Evolutionary conservation across 2,797 vertebrate genomes (phyloP).

Genomic region (Ambastaia sidthimunki): DNA sequence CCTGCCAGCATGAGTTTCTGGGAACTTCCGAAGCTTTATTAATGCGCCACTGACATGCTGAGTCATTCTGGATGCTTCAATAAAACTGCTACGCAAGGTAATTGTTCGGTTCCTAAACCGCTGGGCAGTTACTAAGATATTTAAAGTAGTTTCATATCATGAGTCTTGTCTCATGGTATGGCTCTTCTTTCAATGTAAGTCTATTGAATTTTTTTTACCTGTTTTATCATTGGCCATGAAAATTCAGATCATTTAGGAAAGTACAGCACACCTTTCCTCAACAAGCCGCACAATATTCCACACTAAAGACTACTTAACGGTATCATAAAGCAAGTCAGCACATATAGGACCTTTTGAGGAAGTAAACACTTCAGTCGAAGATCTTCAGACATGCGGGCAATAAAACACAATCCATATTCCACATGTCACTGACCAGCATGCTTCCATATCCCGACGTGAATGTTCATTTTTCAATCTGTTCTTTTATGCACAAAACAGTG

Average conservation of each 20-base stretch:
- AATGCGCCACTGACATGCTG: constrained; percentile 37
- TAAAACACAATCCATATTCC: constrained; percentile 44
- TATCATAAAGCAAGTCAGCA: constrained; percentile 24
- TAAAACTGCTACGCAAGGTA: constrained; percentile 23
- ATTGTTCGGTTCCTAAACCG: neutral
- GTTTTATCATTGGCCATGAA: neutral
- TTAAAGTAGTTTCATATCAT: too few species aligned
- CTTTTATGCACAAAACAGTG: constrained; percentile 29
- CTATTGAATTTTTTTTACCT: neutral
- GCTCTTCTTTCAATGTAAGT: neutral
- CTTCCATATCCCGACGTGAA: constrained; percentile 13
- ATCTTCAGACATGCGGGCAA: constrained; percentile 42
- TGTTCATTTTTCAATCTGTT: constrained; percentile 25
- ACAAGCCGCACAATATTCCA: constrained; percentile 3
- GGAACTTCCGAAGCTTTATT: constrained; percentile 36
- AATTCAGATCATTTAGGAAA: neutral
- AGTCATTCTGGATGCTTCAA: constrained; percentile 34
- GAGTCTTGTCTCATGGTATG: too few species aligned
- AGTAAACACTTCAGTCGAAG: constrained; percentile 39
- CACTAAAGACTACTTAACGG: neutral
- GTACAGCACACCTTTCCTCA: neutral
- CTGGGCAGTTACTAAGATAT: neutral
- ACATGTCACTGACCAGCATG: constrained; percentile 21
- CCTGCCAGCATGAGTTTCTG: constrained; percentile 7
- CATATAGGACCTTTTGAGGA: constrained; percentile 25